Conservation (phyloP, 2,113 vertebrate species). For the Aldabrachelys gigantea region DNA sequence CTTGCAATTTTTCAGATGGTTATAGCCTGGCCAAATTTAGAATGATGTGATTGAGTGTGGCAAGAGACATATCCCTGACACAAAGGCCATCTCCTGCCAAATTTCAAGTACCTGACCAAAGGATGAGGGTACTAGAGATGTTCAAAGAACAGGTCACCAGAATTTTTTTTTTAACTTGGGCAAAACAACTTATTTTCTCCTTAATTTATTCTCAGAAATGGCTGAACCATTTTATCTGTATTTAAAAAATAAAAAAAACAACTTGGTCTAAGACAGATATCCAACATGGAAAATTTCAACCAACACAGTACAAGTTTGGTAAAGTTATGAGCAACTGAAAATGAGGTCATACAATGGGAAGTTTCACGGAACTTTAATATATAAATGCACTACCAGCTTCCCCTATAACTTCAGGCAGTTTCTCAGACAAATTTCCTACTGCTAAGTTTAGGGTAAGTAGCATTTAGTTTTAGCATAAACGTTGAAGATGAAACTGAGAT, state of each 20-base stretch:
- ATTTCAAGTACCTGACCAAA: background rate
- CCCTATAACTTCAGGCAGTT: background rate
- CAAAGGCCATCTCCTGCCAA: background rate
- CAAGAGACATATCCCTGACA: background rate
- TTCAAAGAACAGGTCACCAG: background rate
- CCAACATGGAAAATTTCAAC: background rate
- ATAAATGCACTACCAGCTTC: background rate
- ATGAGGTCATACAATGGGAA: background rate
- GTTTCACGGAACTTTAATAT: background rate
- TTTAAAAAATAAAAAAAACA: background rate
- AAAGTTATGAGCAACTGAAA: background rate
- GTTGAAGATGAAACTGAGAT: background rate
- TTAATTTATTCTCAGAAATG: background rate
- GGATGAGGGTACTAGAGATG: background rate
- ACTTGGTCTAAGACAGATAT: background rate
- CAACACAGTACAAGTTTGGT: background rate
- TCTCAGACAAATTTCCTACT: background rate
- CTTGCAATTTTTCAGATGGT: background rate
- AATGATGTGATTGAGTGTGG: background rate
- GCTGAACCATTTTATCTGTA: background rate
- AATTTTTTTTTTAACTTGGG: background rate
- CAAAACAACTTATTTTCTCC: background rate
- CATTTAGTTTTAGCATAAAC: background rate
- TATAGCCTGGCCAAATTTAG: background rate
- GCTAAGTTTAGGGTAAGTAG: background rate